Conservation (phyloP, 2,113 vertebrate species). For the Gavia stellata region DNA sequence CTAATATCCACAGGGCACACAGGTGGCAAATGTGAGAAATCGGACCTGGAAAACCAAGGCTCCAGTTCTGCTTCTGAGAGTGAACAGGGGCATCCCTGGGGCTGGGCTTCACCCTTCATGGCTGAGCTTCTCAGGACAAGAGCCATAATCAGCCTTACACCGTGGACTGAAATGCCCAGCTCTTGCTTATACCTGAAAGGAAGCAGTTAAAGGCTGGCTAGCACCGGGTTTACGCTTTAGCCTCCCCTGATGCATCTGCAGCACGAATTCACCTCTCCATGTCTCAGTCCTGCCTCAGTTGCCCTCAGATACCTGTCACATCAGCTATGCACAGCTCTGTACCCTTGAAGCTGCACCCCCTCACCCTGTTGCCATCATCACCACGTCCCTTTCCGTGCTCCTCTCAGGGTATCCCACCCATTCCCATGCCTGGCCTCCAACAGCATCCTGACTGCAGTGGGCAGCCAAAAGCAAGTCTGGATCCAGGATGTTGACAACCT, state of each 20-base stretch:
- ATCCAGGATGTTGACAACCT: not conserved
- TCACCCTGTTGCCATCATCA: not conserved
- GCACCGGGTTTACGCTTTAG: accelerated
- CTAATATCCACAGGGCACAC: not conserved
- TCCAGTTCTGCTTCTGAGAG: not conserved
- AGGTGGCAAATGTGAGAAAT: not conserved
- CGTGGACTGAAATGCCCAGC: not conserved
- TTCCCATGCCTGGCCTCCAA: not conserved
- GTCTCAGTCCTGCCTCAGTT: not conserved
- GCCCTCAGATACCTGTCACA: not conserved
- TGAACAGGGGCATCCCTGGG: not conserved
- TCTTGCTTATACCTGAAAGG: not conserved
- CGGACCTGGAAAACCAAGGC: not conserved
- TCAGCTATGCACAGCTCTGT: not conserved
- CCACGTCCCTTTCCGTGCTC: accelerated
- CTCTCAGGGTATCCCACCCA: not conserved
- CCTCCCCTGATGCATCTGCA: not conserved
- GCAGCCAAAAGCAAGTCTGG: not conserved
- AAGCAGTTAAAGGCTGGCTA: not conserved
- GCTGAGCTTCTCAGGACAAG: not conserved
- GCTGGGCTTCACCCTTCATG: not conserved
- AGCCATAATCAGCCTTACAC: not conserved
- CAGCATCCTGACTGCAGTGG: not conserved
- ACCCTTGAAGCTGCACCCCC: not conserved
- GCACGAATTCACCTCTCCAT: not conserved